Evolutionary conservation across 37 sponge, comb jelly and placozoan species (phyloP).

Genomic region (Hexactinellida sp.): DNA sequence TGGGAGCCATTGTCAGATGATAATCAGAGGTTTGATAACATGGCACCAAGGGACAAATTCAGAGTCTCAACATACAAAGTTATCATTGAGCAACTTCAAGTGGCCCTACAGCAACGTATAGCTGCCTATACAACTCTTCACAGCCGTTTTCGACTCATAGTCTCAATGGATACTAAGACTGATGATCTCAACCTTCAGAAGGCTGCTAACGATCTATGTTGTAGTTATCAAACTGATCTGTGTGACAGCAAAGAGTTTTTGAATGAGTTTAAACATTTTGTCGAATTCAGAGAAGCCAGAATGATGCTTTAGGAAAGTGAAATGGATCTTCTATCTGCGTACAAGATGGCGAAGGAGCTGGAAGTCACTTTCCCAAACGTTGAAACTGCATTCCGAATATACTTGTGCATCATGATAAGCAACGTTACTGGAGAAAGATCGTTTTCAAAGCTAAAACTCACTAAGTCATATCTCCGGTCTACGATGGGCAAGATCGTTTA

Average conservation of each 20-base stretch:
- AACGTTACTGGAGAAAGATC: background rate
- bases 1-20: background rate
- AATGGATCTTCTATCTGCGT: background rate
- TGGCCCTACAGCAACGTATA: background rate
- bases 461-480: background rate
- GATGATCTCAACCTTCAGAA: background rate
- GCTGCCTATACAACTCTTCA: too few species aligned
- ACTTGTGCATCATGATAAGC: background rate
- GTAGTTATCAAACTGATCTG: background rate
- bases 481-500: constrained; percentile 13
- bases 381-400: background rate
- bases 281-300: background rate
- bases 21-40: background rate
- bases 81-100: background rate
- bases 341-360: background rate
- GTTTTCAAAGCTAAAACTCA: background rate
- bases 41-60: background rate
- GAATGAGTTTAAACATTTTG: background rate
- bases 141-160: background rate
- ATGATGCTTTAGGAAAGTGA: background rate
- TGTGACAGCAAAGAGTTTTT: background rate
- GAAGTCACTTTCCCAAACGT: background rate
- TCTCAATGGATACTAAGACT: background rate
- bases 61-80: background rate
- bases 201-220: background rate